Evolutionary conservation across 2,797 vertebrate species (phyloP).

Genomic region (Enteromius treurensis): DNA sequence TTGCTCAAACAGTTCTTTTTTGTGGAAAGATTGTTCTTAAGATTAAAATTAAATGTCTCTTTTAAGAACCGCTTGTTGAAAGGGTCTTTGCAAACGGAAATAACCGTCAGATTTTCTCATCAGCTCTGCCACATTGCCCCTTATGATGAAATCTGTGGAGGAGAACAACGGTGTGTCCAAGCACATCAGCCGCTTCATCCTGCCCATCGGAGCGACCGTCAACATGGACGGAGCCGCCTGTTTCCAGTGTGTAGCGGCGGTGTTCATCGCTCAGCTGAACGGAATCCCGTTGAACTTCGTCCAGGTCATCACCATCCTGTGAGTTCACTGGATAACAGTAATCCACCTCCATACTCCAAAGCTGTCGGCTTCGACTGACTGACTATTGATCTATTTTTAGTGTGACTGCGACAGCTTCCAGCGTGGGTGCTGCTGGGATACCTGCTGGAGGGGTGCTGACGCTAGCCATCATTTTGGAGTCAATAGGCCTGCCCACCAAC

Average conservation of each 20-base stretch:
- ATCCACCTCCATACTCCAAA: not conserved
- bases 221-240: conserved; percentile 93
- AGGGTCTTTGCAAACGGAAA: not conserved
- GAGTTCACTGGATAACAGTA: conserved; percentile 63
- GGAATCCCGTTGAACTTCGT: conserved; percentile 79
- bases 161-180: conserved; percentile 87
- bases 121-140: conserved; percentile 87
- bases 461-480: conserved; percentile 89
- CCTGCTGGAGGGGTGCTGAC: conserved; percentile 89
- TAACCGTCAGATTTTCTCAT: not conserved
- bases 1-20: not conserved
- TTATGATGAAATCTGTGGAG: conserved; percentile 93
- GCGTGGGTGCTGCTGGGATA: conserved; percentile 90
- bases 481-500: conserved; percentile 82
- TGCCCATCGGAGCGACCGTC: conserved; percentile 90
- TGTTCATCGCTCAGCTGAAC: conserved; percentile 91
- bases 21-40: not conserved
- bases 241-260: conserved; percentile 90
- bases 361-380: not conserved
- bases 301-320: conserved; percentile 90
- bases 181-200: conserved; percentile 91
- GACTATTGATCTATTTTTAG: conserved; percentile 65
- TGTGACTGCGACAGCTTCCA: conserved; percentile 89
- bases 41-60: not conserved
- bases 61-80: not conserved